A percentile compares a stretch with the other conserved stretches of the same genome.
These are phyloP conservation scores for Electrophaes corylata DNA, from an alignment of 2,888 invertebrate genomes.

Conservation along the genomic window DNA sequence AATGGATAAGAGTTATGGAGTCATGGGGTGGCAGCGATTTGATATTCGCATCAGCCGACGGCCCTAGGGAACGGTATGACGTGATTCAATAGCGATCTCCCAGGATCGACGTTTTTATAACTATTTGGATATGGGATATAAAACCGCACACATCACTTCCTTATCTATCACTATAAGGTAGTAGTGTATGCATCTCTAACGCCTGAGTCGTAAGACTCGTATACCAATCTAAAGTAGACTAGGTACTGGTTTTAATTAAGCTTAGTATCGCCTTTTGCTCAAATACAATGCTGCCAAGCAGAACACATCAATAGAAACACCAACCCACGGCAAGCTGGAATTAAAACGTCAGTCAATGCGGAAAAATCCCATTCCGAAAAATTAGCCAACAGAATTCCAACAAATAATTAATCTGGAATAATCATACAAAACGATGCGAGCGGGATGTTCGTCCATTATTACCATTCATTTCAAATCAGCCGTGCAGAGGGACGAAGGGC, in stretches of 20 bases:
- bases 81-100: slow-evolving; percentile 69
- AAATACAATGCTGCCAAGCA: slow-evolving; percentile 2
- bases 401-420: slow-evolving; percentile 85
- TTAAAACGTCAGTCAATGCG: slow-evolving; percentile 83
- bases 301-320: slow-evolving; percentile 24
- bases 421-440: slow-evolving; percentile 84
- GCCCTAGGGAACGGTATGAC: slow-evolving; percentile 71
- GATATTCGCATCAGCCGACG: slow-evolving; percentile 75
- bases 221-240: too few species aligned
- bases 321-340: slow-evolving; percentile 67
- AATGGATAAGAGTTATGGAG: slow-evolving; percentile 76
- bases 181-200: too few species aligned
- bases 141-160: too few species aligned
- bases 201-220: too few species aligned
- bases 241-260: not conserved
- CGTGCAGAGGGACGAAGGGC: slow-evolving; percentile 71
- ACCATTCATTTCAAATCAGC: slow-evolving; percentile 84
- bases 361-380: slow-evolving; percentile 82
- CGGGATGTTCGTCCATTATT: slow-evolving; percentile 81
- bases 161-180: too few species aligned
- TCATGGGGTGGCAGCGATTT: slow-evolving; percentile 78
- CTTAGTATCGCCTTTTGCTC: not conserved
- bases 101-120: slow-evolving; percentile 65
- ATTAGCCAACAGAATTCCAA: slow-evolving; percentile 82
- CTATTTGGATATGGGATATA: slow-evolving; percentile 45